phyloP scores from a whole-genome alignment of 2,797 vertebrate species.

The Mormyrops boulengeri region DNA sequence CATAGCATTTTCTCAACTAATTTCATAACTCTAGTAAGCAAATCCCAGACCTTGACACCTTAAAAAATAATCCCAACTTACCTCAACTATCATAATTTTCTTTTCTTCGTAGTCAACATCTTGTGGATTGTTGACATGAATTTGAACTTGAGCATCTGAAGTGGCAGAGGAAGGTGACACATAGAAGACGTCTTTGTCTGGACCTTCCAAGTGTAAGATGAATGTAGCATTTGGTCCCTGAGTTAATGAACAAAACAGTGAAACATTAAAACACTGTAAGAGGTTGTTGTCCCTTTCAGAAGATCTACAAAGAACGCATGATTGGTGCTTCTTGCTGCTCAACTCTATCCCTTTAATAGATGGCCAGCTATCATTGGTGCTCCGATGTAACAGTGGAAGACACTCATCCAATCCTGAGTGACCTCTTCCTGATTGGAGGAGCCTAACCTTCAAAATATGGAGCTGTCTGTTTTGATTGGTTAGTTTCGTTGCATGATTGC shows the following conservation, averaged over 20 bases:
- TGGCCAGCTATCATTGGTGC: background rate
- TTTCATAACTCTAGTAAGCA: background rate
- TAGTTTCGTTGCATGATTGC: background rate
- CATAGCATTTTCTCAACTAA: background rate
- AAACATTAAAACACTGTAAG: background rate
- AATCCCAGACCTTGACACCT: background rate
- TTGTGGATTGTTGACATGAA: constrained; percentile 57
- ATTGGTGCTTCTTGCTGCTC: background rate
- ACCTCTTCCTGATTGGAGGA: background rate
- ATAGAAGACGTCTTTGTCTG: constrained; percentile 57
- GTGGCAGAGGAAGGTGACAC: constrained; percentile 53
- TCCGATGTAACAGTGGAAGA: background rate
- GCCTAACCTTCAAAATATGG: background rate
- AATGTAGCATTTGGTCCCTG: constrained; percentile 64
- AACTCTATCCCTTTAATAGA: background rate
- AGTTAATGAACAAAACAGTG: background rate
- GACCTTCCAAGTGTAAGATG: constrained; percentile 58
- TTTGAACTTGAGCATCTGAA: constrained; percentile 58
- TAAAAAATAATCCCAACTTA: constrained; percentile 40
- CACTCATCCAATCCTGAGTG: background rate
- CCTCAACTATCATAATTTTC: constrained; percentile 64
- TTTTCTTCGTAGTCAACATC: constrained; percentile 73
- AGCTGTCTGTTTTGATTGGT: background rate
- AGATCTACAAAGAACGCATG: background rate
- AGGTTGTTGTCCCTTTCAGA: background rate